Percentiles rank a stretch among this genome's conserved stretches.
These are phyloP conservation scores for Drosophila pseudotakahashii DNA, from an alignment of 2,888 invertebrate species.

Conservation along the genomic window DNA sequence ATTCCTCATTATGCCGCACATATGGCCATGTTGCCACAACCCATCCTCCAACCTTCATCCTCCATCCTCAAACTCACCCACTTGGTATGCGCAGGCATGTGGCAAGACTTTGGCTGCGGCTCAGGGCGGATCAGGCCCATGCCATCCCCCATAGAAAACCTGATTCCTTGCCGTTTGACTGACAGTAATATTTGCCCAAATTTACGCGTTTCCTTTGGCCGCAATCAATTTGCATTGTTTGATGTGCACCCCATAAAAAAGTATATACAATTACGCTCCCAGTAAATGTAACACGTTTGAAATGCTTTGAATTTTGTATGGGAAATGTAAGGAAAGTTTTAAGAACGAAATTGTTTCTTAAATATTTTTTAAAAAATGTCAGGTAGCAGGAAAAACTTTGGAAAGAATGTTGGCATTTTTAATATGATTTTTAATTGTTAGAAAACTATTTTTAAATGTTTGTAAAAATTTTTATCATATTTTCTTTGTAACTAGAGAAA, in stretches of 20 bases:
- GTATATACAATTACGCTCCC: conserved; percentile 8
- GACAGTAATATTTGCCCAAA: conserved; percentile 56
- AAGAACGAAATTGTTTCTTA: too few species aligned
- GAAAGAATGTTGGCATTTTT: too few species aligned
- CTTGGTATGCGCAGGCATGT: conserved; percentile 77
- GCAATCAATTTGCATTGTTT: conserved; percentile 49
- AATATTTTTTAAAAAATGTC: too few species aligned
- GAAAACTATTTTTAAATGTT: too few species aligned
- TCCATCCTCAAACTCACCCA: conserved; percentile 34
- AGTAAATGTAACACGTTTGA: neutral
- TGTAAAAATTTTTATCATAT: neutral
- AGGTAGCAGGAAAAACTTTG: too few species aligned
- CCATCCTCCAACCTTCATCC: conserved; percentile 1
- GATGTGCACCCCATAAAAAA: conserved; percentile 18
- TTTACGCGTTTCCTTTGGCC: conserved; percentile 53
- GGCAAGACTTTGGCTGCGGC: conserved; percentile 63
- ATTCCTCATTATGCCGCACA: conserved; percentile 75
- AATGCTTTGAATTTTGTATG: neutral
- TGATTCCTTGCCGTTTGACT: conserved; percentile 23
- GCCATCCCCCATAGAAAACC: conserved; percentile 20
- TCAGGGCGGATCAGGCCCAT: conserved; percentile 32
- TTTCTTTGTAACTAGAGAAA: neutral
- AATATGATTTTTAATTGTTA: too few species aligned
- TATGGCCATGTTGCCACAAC: conserved; percentile 60
- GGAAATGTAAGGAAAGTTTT: neutral